These are phyloP conservation scores for Spea bombifrons DNA, from an alignment of 2,113 vertebrate genomes.

Conservation along the genomic window DNA sequence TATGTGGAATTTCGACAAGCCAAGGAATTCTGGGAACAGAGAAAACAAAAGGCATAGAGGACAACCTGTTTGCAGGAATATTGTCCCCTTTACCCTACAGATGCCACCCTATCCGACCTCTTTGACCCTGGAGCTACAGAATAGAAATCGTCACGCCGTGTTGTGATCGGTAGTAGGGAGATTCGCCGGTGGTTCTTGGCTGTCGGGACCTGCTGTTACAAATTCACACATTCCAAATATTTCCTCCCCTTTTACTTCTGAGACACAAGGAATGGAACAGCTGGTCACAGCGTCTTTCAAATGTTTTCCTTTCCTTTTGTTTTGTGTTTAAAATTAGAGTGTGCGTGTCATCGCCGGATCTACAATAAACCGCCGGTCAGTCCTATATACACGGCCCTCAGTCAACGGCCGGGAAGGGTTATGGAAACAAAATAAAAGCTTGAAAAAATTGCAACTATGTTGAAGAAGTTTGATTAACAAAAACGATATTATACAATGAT, in stretches of 20 bases:
- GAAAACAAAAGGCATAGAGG: background rate
- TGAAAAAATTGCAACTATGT: too few species aligned
- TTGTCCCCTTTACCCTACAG: background rate
- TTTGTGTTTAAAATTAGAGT: slow-evolving; percentile 32
- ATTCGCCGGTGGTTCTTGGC: background rate
- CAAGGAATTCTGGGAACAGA: slow-evolving; percentile 10
- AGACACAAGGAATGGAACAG: slow-evolving; percentile 29
- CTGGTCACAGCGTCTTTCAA: background rate
- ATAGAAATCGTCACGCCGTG: too few species aligned
- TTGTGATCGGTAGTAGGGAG: too few species aligned
- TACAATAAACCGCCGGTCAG: background rate
- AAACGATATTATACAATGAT: too few species aligned
- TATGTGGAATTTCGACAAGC: slow-evolving; percentile 31
- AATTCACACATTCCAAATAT: slow-evolving; percentile 8
- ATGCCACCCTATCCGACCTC: background rate
- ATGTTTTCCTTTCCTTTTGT: slow-evolving; percentile 34
- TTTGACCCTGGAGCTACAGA: too few species aligned
- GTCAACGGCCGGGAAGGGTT: too few species aligned
- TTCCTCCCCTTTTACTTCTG: slow-evolving; percentile 12
- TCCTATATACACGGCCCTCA: background rate
- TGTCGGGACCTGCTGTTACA: background rate
- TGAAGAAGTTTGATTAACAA: too few species aligned
- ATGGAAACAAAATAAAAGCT: too few species aligned
- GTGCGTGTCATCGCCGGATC: slow-evolving; percentile 5
- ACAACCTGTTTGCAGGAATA: background rate